These are phyloP conservation scores for Oophaga pumilio DNA, from an alignment of 2,113 vertebrate species.

Conservation along the genomic window DNA sequence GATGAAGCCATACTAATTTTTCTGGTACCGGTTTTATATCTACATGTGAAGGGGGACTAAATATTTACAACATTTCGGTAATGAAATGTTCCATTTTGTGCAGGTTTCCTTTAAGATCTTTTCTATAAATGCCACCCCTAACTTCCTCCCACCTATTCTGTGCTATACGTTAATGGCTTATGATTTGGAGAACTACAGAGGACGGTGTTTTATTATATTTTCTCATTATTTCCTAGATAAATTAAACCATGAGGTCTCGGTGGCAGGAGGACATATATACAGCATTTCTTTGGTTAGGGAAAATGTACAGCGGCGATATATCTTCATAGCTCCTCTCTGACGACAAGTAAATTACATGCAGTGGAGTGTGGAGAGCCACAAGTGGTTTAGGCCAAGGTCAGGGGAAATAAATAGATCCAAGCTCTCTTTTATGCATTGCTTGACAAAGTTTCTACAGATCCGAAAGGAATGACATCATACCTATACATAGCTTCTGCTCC, in stretches of 20 bases:
- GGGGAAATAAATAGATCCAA: slow-evolving; percentile 1
- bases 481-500: background rate
- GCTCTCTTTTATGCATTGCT: slow-evolving; percentile 2
- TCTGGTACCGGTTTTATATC: no score
- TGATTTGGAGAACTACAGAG: background rate
- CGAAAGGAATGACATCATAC: slow-evolving; percentile 1
- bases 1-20: no score
- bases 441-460: background rate
- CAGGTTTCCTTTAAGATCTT: no score
- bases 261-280: background rate
- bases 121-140: no score
- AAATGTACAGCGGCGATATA: slow-evolving; percentile 25
- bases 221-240: background rate
- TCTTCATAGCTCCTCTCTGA: slow-evolving; percentile 3
- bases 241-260: background rate
- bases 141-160: no score
- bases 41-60: no score
- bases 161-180: background rate
- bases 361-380: slow-evolving; percentile 26
- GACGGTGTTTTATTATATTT: no score
- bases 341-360: slow-evolving; percentile 34
- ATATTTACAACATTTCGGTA: no score
- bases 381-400: slow-evolving; percentile 43
- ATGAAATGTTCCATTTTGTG: no score
- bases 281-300: background rate